Base-by-base conservation (phyloP, 2,888 invertebrate species). In the Chaitophorus viminalis region DNA sequence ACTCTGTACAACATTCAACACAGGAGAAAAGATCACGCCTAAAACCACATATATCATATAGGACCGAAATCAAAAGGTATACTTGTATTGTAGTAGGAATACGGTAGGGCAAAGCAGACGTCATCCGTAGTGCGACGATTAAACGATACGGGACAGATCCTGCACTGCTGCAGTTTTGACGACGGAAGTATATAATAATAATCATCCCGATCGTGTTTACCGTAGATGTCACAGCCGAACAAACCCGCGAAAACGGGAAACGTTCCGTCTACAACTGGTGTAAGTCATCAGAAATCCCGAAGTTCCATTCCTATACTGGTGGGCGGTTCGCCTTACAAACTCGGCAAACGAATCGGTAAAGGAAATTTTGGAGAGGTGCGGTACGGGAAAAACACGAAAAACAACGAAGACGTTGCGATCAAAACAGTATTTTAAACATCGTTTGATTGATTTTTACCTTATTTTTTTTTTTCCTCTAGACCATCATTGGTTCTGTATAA, bases 391-490 rank as follows among this genome's bases (percentile, higher is more conserved):
- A 99, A 99, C 94, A 94, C 99, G 92, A 99, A 99, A 95, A 99
- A 98, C 94, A 99, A 98, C 94, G 99, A 99, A 94, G 99, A 99
- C 94, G 99, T 99, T 93, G 99, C 99, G 92, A 99, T 99, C 93
- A 99, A 99, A 94, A 95, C 99, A 97, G 94, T 94, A 91, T 93
- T 79, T 81, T 29, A 1, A 70, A 1, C 14, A 52, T 60, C 60
- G 33, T n/a, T n/a, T n/a, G n/a, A n/a, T 25, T n/a, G n/a, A 68
- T 68, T 65, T 65, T 65, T 6, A n/a, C 6, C n/a, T n/a, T n/a
- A n/a, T n/a, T n/a, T n/a, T n/a, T 68, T 68, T 11, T 68, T 68
- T 68, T 60, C 25, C 25, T 25, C 25, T 5, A 29, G 2, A 8
- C 9, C 29, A 68, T 25, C 11, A 54, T 9, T 11, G 18, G 8